Conservation (phyloP, 1,140 invertebrate genomes). For the Heliconius nattereri region DNA sequence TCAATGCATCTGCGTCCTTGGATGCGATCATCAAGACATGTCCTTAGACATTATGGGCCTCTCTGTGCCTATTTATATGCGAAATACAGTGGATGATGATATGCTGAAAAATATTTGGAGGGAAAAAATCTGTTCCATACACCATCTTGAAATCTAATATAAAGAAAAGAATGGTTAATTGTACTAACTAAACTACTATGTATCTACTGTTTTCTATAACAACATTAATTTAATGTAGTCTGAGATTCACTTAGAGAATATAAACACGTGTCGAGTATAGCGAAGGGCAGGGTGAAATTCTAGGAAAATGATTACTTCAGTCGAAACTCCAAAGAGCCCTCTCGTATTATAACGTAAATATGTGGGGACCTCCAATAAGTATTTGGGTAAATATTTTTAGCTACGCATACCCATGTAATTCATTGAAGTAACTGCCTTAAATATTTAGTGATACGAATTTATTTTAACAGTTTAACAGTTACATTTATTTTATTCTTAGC, state of each 20-base stretch:
- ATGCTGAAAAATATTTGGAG: no score
- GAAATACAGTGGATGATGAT: no score
- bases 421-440: not conserved
- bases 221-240: conserved; percentile 3
- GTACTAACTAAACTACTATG: not conserved
- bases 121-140: no score
- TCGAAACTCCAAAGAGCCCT: not conserved
- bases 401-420: not conserved
- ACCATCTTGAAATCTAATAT: not conserved
- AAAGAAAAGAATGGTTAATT: not conserved
- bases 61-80: no score
- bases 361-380: not conserved
- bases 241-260: conserved; percentile 30
- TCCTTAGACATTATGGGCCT: no score
- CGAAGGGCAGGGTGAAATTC: conserved; percentile 21
- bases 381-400: not conserved
- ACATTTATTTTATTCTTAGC: not conserved
- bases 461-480: no score
- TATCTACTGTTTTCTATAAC: not conserved
- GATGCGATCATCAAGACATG: no score
- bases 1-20: no score
- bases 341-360: conserved; percentile 9
- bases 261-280: conserved; percentile 29
- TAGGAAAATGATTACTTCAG: conserved; percentile 30
- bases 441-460: not conserved